Evolutionary conservation across 35 echinoderm and acorn worm species (phyloP).

Genomic region (Ophioderma brevispina): DNA sequence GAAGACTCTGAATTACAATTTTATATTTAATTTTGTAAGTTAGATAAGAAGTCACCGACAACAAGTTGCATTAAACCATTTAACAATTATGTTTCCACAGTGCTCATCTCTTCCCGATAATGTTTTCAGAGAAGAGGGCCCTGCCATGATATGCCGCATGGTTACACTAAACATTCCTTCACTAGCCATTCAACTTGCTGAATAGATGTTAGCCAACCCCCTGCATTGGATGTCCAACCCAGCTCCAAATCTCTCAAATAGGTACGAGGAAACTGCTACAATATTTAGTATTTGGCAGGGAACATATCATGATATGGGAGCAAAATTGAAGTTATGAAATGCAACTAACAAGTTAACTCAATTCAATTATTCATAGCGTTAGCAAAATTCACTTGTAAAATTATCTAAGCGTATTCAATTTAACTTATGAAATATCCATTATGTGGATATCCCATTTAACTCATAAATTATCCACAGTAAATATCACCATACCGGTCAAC

Average conservation of each 20-base stretch:
- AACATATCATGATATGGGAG: not conserved
- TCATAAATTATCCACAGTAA: too few species aligned
- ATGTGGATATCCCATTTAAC: too few species aligned
- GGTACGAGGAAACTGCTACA: constrained; percentile 38
- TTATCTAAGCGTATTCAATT: too few species aligned
- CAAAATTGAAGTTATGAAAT: not conserved
- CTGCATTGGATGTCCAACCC: constrained; percentile 69
- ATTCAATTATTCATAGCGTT: too few species aligned
- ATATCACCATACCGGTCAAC: too few species aligned
- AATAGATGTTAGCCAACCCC: constrained; percentile 88
- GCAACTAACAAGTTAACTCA: too few species aligned
- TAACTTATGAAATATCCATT: too few species aligned
- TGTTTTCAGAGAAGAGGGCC: constrained; percentile 91
- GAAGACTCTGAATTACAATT: too few species aligned
- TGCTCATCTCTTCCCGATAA: constrained; percentile 49
- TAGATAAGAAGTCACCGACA: too few species aligned
- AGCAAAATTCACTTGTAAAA: too few species aligned
- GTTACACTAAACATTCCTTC: constrained; percentile 78
- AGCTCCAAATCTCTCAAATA: constrained; percentile 76
- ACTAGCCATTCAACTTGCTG: constrained; percentile 88
- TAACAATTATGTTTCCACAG: not conserved
- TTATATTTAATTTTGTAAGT: too few species aligned
- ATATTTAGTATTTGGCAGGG: not conserved
- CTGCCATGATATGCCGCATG: constrained; percentile 95
- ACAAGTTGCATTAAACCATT: not conserved